These are phyloP conservation scores for Hypomecis punctinalis DNA, from an alignment of 2,888 invertebrate genomes.

Conservation along the genomic window DNA sequence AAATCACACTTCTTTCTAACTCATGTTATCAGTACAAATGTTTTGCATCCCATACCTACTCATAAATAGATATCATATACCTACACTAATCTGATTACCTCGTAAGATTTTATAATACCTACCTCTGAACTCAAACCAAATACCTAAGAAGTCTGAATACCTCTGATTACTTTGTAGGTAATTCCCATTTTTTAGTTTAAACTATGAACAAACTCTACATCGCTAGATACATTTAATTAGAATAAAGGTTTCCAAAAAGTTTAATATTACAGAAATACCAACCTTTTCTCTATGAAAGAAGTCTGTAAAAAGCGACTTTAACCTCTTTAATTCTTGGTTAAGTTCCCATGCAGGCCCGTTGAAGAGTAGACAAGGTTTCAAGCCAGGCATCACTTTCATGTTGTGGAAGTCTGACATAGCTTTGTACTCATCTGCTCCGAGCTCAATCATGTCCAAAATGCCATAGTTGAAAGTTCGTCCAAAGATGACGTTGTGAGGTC, in stretches of 20 bases:
- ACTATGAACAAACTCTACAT: too few species aligned
- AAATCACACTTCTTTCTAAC: too few species aligned
- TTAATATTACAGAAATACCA: conserved; percentile 3
- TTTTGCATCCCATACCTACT: too few species aligned
- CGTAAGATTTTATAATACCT: too few species aligned
- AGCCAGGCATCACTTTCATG: conserved; percentile 91
- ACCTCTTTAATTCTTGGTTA: conserved; percentile 90
- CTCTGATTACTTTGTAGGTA: too few species aligned
- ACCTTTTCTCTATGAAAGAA: conserved; percentile 94
- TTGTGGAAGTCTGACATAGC: conserved; percentile 91
- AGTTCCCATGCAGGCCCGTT: conserved; percentile 96
- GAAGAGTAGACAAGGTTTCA: conserved; percentile 96
- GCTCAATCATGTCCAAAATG: conserved; percentile 97
- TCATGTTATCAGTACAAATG: too few species aligned
- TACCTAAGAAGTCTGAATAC: too few species aligned
- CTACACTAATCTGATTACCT: too few species aligned
- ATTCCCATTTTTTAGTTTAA: too few species aligned
- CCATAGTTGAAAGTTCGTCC: conserved; percentile 96
- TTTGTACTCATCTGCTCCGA: conserved; percentile 94
- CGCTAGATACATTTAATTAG: too few species aligned
- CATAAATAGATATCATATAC: too few species aligned
- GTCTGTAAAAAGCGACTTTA: conserved; percentile 96
- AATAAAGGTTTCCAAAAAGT: neutral
- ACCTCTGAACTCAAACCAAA: too few species aligned
- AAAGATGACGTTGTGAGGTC: conserved; percentile 95